Conservation (phyloP, 2,797 vertebrate species). For the Pseudochirops cupreus region DNA sequence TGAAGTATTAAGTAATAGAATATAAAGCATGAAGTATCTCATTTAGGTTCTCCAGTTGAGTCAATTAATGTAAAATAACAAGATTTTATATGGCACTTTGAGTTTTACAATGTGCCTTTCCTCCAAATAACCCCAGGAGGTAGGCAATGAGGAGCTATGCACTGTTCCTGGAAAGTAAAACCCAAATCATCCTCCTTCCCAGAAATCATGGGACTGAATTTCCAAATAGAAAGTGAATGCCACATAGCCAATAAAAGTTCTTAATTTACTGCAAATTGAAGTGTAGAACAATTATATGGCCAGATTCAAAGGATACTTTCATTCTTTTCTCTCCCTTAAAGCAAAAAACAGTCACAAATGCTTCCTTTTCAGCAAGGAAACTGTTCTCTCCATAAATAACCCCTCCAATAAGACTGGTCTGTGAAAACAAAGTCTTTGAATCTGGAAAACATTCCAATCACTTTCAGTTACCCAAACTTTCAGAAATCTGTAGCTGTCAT, state of each 20-base stretch:
- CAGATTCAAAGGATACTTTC: conserved; percentile 47
- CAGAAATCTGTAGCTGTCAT: neutral
- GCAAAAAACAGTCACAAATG: conserved; percentile 38
- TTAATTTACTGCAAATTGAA: conserved; percentile 11
- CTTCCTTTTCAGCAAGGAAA: conserved; percentile 35
- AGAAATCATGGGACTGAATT: conserved; percentile 37
- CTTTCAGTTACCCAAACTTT: conserved; percentile 62
- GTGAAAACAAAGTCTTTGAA: conserved; percentile 54
- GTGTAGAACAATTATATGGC: neutral
- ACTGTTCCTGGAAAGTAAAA: conserved; percentile 18
- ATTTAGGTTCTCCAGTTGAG: neutral
- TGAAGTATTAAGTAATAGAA: neutral
- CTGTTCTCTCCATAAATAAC: conserved; percentile 45
- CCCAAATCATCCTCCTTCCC: conserved; percentile 22
- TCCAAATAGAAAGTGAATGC: neutral
- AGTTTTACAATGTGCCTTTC: neutral
- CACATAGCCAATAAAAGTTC: neutral
- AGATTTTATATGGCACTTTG: neutral
- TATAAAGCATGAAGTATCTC: neutral
- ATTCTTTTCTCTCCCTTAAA: conserved; percentile 52
- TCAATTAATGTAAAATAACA: neutral
- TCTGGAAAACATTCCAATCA: conserved; percentile 60
- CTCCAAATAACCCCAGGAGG: neutral
- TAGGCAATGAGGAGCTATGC: neutral
- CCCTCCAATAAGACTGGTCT: conserved; percentile 51